These are phyloP conservation scores for Acleris sparsana DNA, from an alignment of 2,888 invertebrate species.

Conservation along the genomic window DNA sequence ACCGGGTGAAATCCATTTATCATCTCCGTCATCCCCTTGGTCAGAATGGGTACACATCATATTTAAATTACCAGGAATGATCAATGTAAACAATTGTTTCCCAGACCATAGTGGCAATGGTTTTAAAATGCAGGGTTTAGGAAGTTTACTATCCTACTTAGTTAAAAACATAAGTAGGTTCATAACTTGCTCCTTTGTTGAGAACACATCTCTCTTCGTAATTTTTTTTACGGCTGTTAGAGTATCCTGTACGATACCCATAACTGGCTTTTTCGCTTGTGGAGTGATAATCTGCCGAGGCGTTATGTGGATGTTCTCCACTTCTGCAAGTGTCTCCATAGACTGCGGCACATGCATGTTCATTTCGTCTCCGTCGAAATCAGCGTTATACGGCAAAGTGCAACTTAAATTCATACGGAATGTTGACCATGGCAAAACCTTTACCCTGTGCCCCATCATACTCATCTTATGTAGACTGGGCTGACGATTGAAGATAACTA, in stretches of 20 bases:
- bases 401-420: slow-evolving; percentile 99
- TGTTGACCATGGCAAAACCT: slow-evolving; percentile 99
- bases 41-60: slow-evolving; percentile 99
- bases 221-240: slow-evolving; percentile 99
- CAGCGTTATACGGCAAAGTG: slow-evolving; percentile 99
- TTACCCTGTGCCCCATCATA: slow-evolving; percentile 99
- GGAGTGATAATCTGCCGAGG: slow-evolving; percentile 99
- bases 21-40: slow-evolving; percentile 99
- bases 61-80: slow-evolving; percentile 99
- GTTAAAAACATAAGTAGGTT: slow-evolving; percentile 99
- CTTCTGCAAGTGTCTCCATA: slow-evolving; percentile 99
- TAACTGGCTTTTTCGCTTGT: slow-evolving; percentile 99
- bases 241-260: slow-evolving; percentile 99
- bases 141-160: slow-evolving; percentile 99
- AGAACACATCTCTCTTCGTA: slow-evolving; percentile 99
- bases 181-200: slow-evolving; percentile 99
- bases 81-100: slow-evolving; percentile 98
- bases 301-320: slow-evolving; percentile 98
- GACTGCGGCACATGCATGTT: slow-evolving; percentile 99
- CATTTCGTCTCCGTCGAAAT: slow-evolving; percentile 99
- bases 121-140: slow-evolving; percentile 98
- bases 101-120: slow-evolving; percentile 98
- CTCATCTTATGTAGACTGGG: slow-evolving; percentile 99
- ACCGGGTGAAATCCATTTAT: slow-evolving; percentile 99
- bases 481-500: slow-evolving; percentile 99